These are phyloP conservation scores for Zaprionus gabonicus DNA, from an alignment of 1,140 invertebrate species.

Conservation along the genomic window DNA sequence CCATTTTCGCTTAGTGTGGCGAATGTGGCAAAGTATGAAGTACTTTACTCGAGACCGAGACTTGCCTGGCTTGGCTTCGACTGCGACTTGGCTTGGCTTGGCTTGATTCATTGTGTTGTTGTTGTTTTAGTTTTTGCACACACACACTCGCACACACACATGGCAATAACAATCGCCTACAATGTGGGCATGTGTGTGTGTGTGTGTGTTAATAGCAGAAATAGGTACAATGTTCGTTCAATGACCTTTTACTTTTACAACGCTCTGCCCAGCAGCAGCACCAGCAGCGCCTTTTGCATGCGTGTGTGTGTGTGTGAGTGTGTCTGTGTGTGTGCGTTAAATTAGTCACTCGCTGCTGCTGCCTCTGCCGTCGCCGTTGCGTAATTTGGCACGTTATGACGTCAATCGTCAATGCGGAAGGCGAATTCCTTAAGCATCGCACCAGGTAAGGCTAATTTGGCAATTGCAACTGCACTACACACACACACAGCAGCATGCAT, in stretches of 20 bases:
- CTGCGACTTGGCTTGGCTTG: slow-evolving; percentile 14
- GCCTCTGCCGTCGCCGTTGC: slow-evolving; percentile 34
- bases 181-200: slow-evolving; percentile 20
- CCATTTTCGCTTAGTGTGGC: slow-evolving; percentile 53
- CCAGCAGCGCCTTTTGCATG: slow-evolving; percentile 1
- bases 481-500: not conserved
- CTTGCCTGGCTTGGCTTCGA: not conserved
- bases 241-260: slow-evolving; percentile 81
- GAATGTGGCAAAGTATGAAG: slow-evolving; percentile 20
- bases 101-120: slow-evolving; percentile 57
- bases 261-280: slow-evolving; percentile 30
- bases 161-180: slow-evolving; percentile 40
- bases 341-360: slow-evolving; percentile 57
- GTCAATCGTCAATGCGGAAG: slow-evolving; percentile 49
- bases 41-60: not conserved
- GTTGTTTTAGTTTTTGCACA: slow-evolving; percentile 62
- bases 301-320: slow-evolving; percentile 14
- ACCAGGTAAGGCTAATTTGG: slow-evolving; percentile 1
- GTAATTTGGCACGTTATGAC: slow-evolving; percentile 66
- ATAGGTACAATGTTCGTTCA: slow-evolving; percentile 80
- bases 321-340: slow-evolving; percentile 49
- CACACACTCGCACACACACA: slow-evolving; percentile 22
- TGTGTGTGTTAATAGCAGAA: slow-evolving; percentile 59
- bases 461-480: not conserved
- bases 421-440: slow-evolving; percentile 12